These are phyloP conservation scores for Epizoanthus fatuus DNA, from an alignment of 92 coral and sea anemone genomes.

Conservation along the genomic window DNA sequence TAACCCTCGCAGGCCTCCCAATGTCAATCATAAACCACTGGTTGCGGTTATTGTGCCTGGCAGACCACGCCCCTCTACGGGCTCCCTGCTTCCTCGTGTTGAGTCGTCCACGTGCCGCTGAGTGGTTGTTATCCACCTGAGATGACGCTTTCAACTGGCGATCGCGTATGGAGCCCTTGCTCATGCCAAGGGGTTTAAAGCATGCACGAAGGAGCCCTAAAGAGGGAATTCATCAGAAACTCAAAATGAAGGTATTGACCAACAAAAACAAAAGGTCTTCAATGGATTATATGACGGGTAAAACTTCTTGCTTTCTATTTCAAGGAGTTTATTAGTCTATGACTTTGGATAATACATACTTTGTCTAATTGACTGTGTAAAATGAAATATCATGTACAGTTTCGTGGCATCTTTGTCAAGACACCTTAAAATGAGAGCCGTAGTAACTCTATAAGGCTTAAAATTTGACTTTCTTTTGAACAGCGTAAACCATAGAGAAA, in stretches of 20 bases:
- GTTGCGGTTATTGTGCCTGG: conserved; percentile 61
- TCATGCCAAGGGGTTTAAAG: conserved; percentile 70
- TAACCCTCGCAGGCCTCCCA: conserved; percentile 55
- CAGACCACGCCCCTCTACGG: conserved; percentile 70
- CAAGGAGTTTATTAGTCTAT: too few species aligned
- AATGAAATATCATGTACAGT: too few species aligned
- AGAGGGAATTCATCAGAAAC: not conserved
- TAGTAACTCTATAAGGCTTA: too few species aligned
- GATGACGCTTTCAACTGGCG: conserved; percentile 69
- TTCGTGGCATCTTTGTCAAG: too few species aligned
- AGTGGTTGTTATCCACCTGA: conserved; percentile 67
- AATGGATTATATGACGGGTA: too few species aligned
- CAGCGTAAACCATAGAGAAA: too few species aligned
- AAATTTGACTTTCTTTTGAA: too few species aligned
- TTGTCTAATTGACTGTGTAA: too few species aligned
- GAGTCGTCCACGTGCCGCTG: conserved; percentile 65
- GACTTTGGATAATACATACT: too few species aligned
- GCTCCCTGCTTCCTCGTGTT: conserved; percentile 52
- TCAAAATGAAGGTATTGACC: not conserved
- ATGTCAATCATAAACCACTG: conserved; percentile 69
- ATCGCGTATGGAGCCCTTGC: conserved; percentile 50
- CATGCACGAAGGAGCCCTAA: conserved; percentile 64
- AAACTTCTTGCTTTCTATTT: too few species aligned
- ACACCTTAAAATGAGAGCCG: too few species aligned
- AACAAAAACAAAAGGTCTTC: not conserved